Base-by-base conservation (phyloP, 2,888 invertebrate species). In the Pseudococcus longispinus region DNA sequence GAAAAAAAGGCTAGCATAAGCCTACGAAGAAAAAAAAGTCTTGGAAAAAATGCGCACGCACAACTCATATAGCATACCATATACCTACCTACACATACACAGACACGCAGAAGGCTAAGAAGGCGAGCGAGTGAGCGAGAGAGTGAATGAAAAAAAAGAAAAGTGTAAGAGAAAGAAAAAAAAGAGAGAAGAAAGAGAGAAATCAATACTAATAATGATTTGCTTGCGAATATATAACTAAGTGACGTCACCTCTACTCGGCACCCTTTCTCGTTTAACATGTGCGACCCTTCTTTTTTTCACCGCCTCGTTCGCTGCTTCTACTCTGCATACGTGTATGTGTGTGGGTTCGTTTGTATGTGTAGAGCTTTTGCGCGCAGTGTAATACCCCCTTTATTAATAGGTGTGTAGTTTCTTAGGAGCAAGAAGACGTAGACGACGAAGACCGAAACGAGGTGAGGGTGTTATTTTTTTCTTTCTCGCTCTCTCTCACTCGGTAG, bases 171-270 rank as follows among this genome's bases (percentile, higher is more conserved):
- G 70, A 70, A 70, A 70, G 70, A 70, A 70, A 70, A 70, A 70
- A 37, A 37, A 37, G n/a, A 37, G 37, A 70, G 29, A 70, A 80
- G 77, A 80, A 42, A 80, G 77, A 80, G 46, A 86, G 86, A 86
- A 86, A 86, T 86, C 86, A 86, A 86, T 86, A 86, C 86, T 86
- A 86, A 86, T 86, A 86, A 86, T 86, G 86, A 86, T 86, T 86
- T 86, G 86, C 86, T 86, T 86, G 86, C 86, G 86, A 86, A 86
- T 86, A 86, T 86, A 86, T 86, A 86, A 86, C 86, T 86, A 86
- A 86, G 86, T 86, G 86, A 86, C 86, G 86, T 86, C 86, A 86
- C 86, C 86, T 86, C 80, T 74, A 86, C 86, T 86, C 80, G 80
- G 77, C 80, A 80, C 77, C 86, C 86, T 80, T 51, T 80, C 86